Evolutionary conservation across 2,797 vertebrate genomes (phyloP).

Genomic region (Coluber constrictor): DNA sequence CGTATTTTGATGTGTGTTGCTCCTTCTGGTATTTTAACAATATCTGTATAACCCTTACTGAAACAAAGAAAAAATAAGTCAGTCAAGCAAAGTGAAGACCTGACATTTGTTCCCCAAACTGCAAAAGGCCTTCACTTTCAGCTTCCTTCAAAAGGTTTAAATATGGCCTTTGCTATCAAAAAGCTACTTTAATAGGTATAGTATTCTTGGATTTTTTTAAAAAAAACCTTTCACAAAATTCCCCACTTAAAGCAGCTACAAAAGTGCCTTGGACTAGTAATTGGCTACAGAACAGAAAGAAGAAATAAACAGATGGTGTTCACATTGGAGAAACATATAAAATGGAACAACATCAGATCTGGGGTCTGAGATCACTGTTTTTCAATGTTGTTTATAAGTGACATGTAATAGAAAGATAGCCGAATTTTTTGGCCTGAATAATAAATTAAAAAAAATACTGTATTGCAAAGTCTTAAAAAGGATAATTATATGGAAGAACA

Average conservation of each 20-base stretch:
- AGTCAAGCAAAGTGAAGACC: neutral
- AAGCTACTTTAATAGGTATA: neutral
- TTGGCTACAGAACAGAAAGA: neutral
- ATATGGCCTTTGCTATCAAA: neutral
- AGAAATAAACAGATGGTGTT: neutral
- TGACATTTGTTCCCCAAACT: neutral
- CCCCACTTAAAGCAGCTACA: neutral
- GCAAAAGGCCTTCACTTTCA: neutral
- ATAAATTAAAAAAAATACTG: neutral
- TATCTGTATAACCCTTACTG: slow-evolving; percentile 96
- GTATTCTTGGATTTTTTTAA: neutral
- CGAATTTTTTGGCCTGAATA: neutral
- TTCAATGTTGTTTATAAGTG: neutral
- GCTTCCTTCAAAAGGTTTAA: neutral
- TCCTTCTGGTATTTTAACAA: slow-evolving; percentile 91
- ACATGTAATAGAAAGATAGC: neutral
- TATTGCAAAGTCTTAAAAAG: neutral
- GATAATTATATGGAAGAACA: neutral
- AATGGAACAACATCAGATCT: neutral
- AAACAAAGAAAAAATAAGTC: slow-evolving; percentile 8
- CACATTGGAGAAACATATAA: neutral
- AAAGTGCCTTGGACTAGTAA: neutral
- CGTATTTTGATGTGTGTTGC: slow-evolving; percentile 94
- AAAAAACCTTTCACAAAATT: neutral
- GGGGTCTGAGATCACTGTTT: neutral